Conservation (phyloP, 2,113 vertebrate genomes). For the Pygoscelis adeliae region DNA sequence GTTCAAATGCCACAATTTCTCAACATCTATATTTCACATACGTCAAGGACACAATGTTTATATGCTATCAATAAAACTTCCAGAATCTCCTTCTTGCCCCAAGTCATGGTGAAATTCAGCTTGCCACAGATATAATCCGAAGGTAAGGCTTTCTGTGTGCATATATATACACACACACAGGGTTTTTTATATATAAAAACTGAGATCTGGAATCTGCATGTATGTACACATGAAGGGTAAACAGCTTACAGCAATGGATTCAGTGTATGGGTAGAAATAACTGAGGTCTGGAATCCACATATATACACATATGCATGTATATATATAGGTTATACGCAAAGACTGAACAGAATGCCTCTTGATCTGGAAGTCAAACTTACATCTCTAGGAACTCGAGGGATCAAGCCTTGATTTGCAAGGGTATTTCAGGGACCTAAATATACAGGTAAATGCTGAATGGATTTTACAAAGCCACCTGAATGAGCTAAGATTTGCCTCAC, state of each 20-base stretch:
- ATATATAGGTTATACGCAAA: neutral
- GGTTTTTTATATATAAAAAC: neutral
- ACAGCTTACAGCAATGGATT: neutral
- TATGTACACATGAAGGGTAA: neutral
- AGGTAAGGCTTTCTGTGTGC: neutral
- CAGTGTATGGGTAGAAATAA: neutral
- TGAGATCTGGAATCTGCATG: neutral
- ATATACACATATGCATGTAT: rapidly evolving
- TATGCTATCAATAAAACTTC: neutral
- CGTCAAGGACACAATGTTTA: neutral
- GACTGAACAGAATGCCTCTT: neutral
- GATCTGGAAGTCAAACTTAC: neutral
- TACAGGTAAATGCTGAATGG: neutral
- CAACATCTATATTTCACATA: neutral
- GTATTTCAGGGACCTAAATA: neutral
- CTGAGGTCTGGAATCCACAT: neutral
- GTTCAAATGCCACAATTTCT: neutral
- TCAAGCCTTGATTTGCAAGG: neutral
- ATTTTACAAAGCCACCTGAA: neutral
- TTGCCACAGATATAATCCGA: neutral
- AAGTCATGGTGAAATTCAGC: neutral
- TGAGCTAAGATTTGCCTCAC: neutral
- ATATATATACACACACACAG: neutral
- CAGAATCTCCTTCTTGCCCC: neutral
- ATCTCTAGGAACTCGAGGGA: neutral